Evolutionary conservation across 1,140 invertebrate species (phyloP).

Genomic region (Heterodera schachtii): DNA sequence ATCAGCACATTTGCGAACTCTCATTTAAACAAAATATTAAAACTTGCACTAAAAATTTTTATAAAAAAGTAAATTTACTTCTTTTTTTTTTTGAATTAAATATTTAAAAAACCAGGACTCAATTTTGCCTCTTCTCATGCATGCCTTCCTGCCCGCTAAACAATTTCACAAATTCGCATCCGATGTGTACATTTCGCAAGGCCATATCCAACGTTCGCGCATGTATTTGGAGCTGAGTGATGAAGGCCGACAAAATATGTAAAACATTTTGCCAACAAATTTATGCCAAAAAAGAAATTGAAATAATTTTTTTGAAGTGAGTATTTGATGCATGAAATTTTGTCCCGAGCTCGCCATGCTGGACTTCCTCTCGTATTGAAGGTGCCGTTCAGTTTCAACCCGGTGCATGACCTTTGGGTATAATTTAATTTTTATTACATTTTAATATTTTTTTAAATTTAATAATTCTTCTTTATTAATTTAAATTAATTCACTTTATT

Average conservation of each 20-base stretch:
- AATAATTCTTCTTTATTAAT: too few species aligned
- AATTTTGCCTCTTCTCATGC: constrained; percentile 45
- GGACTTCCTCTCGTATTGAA: constrained; percentile 35
- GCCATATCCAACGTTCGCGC: constrained; percentile 49
- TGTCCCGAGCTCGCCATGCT: constrained; percentile 28
- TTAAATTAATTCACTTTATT: too few species aligned
- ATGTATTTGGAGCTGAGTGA: constrained; percentile 53
- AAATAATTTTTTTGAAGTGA: constrained; percentile 33
- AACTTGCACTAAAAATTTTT: neutral
- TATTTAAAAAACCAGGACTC: constrained; percentile 40
- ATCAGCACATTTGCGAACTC: too few species aligned
- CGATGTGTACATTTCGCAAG: constrained; percentile 48
- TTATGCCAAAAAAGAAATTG: neutral
- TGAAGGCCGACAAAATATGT: constrained; percentile 44
- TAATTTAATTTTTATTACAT: too few species aligned
- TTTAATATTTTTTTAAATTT: neutral
- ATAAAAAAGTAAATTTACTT: too few species aligned
- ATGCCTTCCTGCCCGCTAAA: constrained; percentile 41
- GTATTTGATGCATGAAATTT: constrained; percentile 28
- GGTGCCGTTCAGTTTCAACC: constrained; percentile 40
- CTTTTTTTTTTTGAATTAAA: neutral
- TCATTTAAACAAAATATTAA: too few species aligned
- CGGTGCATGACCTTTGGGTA: constrained; percentile 48
- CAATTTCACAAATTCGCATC: constrained; percentile 41
- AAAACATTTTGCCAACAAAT: neutral